Conservation (phyloP, 35 echinoderm and acorn worm species). For the Chiridota heheva region DNA sequence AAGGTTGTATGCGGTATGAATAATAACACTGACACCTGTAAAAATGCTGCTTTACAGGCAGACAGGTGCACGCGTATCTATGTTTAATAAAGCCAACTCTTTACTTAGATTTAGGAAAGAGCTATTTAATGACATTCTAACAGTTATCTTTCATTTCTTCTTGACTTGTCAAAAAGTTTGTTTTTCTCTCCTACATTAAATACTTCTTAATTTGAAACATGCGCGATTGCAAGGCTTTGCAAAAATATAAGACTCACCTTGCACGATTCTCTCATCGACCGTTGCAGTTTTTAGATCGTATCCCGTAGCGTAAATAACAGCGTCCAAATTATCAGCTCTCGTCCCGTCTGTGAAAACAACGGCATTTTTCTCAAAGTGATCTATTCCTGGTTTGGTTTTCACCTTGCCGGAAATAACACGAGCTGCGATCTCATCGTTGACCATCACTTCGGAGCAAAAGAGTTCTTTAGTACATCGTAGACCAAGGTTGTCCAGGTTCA, state of each 20-base stretch:
- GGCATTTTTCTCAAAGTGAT: constrained; percentile 56
- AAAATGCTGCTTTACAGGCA: no score
- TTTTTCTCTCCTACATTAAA: no score
- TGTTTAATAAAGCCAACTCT: no score
- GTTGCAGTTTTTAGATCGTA: constrained; percentile 62
- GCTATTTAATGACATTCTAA: no score
- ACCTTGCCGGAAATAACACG: constrained; percentile 71
- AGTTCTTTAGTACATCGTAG: constrained; percentile 53
- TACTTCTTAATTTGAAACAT: no score
- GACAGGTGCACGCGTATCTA: no score
- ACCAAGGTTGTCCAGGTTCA: constrained; percentile 73
- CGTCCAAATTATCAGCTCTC: constrained; percentile 57
- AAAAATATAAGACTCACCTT: constrained; percentile 40
- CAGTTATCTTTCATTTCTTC: no score
- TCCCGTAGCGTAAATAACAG: constrained; percentile 80
- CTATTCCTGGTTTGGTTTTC: constrained; percentile 68
- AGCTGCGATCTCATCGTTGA: constrained; percentile 76
- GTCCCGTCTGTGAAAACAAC: constrained; percentile 82
- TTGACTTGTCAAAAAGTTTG: no score
- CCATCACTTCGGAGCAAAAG: constrained; percentile 70
- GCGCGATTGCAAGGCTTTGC: neutral
- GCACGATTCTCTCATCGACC: constrained; percentile 57
- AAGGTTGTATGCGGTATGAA: no score
- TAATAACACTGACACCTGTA: no score
- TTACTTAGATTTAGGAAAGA: no score